Percentiles rank a stretch among this genome's conserved stretches.
Evolutionary conservation across 2,113 vertebrate genomes (phyloP).

Genomic region (Bos javanicus): DNA sequence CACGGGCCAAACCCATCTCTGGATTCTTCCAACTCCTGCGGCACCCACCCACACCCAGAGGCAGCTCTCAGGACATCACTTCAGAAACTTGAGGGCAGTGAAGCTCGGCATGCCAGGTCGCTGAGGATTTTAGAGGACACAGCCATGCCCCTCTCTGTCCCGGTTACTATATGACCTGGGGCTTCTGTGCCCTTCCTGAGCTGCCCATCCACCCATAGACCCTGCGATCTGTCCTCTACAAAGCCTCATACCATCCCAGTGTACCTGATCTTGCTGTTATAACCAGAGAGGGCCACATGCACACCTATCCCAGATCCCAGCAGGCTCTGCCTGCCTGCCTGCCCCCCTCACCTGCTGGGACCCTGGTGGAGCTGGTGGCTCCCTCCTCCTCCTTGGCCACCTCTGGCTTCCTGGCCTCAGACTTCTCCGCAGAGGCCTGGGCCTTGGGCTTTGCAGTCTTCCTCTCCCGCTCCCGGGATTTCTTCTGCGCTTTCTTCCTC

Average conservation of each 20-base stretch:
- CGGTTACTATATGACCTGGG: not conserved
- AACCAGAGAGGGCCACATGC: accelerated
- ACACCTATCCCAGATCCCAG: not conserved
- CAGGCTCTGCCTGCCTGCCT: not conserved
- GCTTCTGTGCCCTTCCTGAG: accelerated
- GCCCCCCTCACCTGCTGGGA: not conserved
- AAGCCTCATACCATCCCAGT: accelerated
- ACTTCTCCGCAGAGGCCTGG: not conserved
- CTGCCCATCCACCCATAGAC: too few species aligned
- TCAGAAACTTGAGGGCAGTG: too few species aligned
- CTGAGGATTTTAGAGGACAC: not conserved
- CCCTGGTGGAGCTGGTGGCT: accelerated
- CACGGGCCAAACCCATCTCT: not conserved
- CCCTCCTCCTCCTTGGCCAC: not conserved
- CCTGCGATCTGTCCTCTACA: not conserved
- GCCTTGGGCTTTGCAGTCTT: not conserved
- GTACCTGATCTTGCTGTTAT: accelerated
- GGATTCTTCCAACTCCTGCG: not conserved
- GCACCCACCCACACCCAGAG: not conserved
- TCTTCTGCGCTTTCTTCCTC: conserved; percentile 80
- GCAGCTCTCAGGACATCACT: not conserved
- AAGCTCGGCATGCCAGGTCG: not conserved
- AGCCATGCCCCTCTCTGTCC: not conserved
- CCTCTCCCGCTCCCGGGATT: not conserved
- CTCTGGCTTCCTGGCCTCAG: not conserved